Conservation (phyloP, 2,888 invertebrate genomes). For the Acanthoscelides obtectus region DNA sequence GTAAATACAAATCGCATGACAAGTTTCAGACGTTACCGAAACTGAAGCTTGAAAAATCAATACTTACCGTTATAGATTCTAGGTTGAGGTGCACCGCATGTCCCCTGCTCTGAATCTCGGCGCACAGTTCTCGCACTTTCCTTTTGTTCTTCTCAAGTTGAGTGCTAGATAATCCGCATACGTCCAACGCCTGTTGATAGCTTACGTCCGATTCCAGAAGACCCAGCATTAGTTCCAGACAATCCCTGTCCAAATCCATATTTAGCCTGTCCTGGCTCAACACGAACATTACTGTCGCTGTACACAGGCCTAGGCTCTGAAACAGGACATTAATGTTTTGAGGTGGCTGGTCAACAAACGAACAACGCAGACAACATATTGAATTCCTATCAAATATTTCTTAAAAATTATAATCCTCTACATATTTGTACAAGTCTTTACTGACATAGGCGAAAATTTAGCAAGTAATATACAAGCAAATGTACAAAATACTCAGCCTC, state of each 20-base stretch:
- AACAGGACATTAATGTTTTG: too few species aligned
- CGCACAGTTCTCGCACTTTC: conserved; percentile 83
- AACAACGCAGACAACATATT: too few species aligned
- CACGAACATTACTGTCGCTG: conserved; percentile 95
- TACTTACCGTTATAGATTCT: conserved; percentile 84
- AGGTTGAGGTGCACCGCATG: conserved; percentile 89
- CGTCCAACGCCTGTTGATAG: conserved; percentile 72
- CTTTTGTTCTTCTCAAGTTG: conserved; percentile 83
- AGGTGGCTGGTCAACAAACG: too few species aligned
- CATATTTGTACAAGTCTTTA: too few species aligned
- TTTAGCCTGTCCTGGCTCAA: conserved; percentile 93
- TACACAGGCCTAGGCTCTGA: conserved; percentile 83
- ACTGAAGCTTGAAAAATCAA: background rate
- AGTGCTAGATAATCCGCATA: conserved; percentile 68
- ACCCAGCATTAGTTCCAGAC: conserved; percentile 90
- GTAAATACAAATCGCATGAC: conserved; percentile 18
- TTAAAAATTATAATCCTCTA: too few species aligned
- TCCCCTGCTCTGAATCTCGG: conserved; percentile 88
- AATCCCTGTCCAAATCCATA: conserved; percentile 93
- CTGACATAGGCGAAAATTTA: too few species aligned
- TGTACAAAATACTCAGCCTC: too few species aligned
- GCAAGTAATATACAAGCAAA: too few species aligned
- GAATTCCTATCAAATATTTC: too few species aligned
- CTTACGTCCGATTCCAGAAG: conserved; percentile 83
- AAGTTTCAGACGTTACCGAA: conserved; percentile 3